Evolutionary conservation across 2,888 invertebrate species (phyloP).

Genomic region (Pterobdella sp.): DNA sequence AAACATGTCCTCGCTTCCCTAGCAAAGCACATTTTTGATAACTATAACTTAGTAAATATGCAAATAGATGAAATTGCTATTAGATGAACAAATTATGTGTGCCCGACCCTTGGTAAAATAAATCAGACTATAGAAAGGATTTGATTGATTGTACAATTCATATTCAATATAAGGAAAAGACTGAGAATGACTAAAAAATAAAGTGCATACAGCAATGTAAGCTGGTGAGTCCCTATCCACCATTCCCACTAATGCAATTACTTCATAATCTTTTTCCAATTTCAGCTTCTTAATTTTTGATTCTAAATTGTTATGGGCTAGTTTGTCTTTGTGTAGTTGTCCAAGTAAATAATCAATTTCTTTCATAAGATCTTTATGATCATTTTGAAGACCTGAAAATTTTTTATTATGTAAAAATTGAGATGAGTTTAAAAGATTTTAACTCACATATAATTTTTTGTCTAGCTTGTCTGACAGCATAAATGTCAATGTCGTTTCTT

Average conservation of each 20-base stretch:
- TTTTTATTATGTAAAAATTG: neutral
- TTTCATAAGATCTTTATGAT: conserved; percentile 73
- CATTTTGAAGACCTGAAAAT: conserved; percentile 71
- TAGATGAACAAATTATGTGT: no score
- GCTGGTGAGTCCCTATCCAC: conserved; percentile 74
- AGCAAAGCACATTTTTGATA: no score
- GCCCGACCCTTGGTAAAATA: no score
- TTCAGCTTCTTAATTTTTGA: conserved; percentile 20
- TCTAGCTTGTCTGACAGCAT: conserved; percentile 78
- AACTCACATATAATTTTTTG: conserved; percentile 75
- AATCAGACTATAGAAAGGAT: no score
- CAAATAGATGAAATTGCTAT: no score
- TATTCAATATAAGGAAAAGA: no score
- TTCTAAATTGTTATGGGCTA: conserved; percentile 27
- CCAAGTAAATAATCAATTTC: conserved; percentile 71
- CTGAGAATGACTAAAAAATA: no score
- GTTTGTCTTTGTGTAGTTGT: conserved; percentile 53
- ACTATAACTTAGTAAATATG: no score
- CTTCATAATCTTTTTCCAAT: neutral
- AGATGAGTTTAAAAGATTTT: neutral
- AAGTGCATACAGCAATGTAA: conserved; percentile 63
- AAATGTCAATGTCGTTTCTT: conserved; percentile 77
- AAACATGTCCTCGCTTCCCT: no score
- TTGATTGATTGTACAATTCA: no score
- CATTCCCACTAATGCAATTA: conserved; percentile 63